Evolutionary conservation across 1,140 invertebrate species (phyloP).

Genomic region (Amphibalanus amphitrite): DNA sequence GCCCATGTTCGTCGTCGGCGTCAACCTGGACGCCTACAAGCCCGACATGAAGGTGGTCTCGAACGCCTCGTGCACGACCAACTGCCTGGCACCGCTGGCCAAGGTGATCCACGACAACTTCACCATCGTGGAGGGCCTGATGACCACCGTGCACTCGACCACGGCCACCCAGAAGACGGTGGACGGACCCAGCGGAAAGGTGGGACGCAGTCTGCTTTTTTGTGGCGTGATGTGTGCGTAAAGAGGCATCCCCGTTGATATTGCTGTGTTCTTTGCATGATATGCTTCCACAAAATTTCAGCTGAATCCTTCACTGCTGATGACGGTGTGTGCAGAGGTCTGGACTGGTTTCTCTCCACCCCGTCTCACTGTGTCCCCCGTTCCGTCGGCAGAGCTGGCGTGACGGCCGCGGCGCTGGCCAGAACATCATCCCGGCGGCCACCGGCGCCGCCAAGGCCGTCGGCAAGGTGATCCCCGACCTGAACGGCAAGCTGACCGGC

Average conservation of each 20-base stretch:
- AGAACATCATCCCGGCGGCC: slow-evolving; percentile 94
- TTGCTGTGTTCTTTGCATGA: not conserved
- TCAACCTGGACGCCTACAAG: slow-evolving; percentile 78
- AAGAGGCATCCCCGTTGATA: not conserved
- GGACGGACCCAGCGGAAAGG: slow-evolving; percentile 85
- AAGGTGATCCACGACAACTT: slow-evolving; percentile 95
- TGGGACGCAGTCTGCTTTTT: not conserved
- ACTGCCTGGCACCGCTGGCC: slow-evolving; percentile 93
- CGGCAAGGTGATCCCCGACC: slow-evolving; percentile 84
- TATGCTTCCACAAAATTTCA: not conserved
- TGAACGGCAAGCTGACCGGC: slow-evolving; percentile 90
- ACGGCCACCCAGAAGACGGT: slow-evolving; percentile 97
- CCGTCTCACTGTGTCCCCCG: not conserved
- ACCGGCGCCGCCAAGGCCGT: slow-evolving; percentile 98
- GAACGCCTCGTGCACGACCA: slow-evolving; percentile 98
- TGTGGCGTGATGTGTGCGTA: not conserved
- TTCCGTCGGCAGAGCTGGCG: slow-evolving; percentile 60
- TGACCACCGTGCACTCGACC: slow-evolving; percentile 96
- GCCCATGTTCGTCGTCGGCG: slow-evolving; percentile 94
- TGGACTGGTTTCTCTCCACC: no score
- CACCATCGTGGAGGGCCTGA: slow-evolving; percentile 86
- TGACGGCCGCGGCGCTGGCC: slow-evolving; percentile 84
- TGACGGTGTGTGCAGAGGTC: not conserved
- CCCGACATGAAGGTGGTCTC: slow-evolving; percentile 65
- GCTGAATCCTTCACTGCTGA: not conserved